These are phyloP conservation scores for Hiodon tergisus DNA, from an alignment of 2,113 vertebrate genomes.

Conservation along the genomic window DNA sequence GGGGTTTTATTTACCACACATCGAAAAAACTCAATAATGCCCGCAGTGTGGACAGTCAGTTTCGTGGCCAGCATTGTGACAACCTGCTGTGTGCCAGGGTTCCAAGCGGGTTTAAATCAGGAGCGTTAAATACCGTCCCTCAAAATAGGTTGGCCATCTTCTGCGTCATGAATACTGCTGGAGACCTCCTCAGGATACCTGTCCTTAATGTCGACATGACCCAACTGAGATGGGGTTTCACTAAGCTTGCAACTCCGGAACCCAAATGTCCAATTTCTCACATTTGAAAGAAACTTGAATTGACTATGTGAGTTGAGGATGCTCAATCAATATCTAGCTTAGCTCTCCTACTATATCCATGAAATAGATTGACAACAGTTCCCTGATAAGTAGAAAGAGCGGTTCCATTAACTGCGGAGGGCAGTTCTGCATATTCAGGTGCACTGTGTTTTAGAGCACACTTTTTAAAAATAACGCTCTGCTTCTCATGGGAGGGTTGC, in stretches of 20 bases:
- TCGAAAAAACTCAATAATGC: background rate
- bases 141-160: background rate
- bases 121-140: background rate
- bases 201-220: background rate
- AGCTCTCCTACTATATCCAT: slow-evolving; percentile 3
- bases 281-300: slow-evolving; percentile 31
- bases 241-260: background rate
- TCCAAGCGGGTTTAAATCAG: too few species aligned
- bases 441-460: too few species aligned
- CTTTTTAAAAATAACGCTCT: too few species aligned
- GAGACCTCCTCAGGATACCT: background rate
- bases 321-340: slow-evolving; percentile 15
- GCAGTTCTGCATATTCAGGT: too few species aligned
- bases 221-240: background rate
- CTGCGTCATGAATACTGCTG: background rate
- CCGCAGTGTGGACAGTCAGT: background rate
- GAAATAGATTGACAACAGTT: slow-evolving; percentile 32
- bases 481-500: too few species aligned
- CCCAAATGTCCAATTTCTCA: background rate
- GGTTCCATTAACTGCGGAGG: too few species aligned
- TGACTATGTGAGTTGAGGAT: slow-evolving; percentile 24
- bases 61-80: background rate
- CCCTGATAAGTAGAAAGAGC: background rate
- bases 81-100: too few species aligned
- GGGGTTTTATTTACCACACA: slow-evolving; percentile 20